Percentiles rank a stretch among this genome's conserved stretches.
These are phyloP conservation scores for Odontesthes bonariensis DNA, from an alignment of 2,113 vertebrate species.

Conservation along the genomic window DNA sequence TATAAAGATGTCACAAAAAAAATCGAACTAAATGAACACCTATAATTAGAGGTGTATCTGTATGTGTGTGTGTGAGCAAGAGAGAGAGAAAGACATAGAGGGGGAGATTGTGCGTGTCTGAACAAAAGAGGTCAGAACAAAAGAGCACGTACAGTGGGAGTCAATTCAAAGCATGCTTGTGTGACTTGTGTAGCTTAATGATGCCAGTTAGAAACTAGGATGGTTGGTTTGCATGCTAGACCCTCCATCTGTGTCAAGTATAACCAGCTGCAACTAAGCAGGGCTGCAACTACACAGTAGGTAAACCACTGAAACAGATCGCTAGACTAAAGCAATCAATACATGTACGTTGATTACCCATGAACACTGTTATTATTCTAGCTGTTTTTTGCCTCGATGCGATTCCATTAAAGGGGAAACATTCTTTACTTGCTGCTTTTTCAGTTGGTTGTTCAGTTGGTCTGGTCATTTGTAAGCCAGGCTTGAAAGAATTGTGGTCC, in stretches of 20 bases:
- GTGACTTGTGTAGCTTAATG: constrained; percentile 1
- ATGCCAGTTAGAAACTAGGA: not conserved
- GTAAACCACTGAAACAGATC: not conserved
- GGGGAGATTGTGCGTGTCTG: not conserved
- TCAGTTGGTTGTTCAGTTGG: not conserved
- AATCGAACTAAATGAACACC: no score
- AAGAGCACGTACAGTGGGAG: constrained; percentile 18
- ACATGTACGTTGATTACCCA: not conserved
- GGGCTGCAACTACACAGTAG: not conserved
- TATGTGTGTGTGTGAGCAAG: not conserved
- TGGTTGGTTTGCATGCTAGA: not conserved
- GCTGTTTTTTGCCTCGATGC: not conserved
- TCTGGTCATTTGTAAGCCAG: not conserved
- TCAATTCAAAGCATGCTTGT: not conserved
- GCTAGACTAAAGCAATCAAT: not conserved
- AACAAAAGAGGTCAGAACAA: constrained; percentile 15
- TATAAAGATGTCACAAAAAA: no score
- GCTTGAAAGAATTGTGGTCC: not conserved
- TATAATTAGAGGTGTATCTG: no score
- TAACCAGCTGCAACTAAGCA: not conserved
- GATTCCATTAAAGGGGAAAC: not conserved
- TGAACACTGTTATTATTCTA: not conserved
- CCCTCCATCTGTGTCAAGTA: constrained; percentile 1
- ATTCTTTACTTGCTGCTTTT: not conserved
- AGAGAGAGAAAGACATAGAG: not conserved